Conservation (phyloP, 2,113 vertebrate species). For the Benitochromis conjunctus region DNA sequence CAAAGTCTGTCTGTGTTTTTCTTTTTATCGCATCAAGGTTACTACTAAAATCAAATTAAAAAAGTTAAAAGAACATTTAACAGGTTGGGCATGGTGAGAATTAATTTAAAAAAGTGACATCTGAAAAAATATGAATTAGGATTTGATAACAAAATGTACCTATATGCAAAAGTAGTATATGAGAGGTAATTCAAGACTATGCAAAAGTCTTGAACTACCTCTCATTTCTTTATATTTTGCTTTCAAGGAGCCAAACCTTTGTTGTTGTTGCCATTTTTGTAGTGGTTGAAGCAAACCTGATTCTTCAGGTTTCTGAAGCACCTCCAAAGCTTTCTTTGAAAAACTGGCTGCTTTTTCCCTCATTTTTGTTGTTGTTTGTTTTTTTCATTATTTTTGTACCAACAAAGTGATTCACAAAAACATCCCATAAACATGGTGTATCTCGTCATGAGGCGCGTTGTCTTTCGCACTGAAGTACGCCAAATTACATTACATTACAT, state of each 20-base stretch:
- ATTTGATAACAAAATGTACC: neutral
- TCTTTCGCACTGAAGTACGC: no score
- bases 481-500: no score
- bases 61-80: neutral
- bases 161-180: neutral
- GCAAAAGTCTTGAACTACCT: neutral
- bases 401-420: no score
- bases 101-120: neutral
- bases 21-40: neutral
- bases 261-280: no score
- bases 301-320: no score
- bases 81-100: neutral
- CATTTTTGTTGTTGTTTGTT: no score
- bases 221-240: neutral
- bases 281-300: no score
- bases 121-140: neutral
- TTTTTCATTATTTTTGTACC: no score
- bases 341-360: no score
- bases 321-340: no score
- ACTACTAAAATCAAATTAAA: neutral
- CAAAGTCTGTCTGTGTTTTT: neutral
- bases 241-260: neutral
- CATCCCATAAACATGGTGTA: no score
- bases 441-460: no score
- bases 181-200: neutral